Evolutionary conservation across 2,888 invertebrate genomes (phyloP).

Genomic region (Ryuthela nishihirai): DNA sequence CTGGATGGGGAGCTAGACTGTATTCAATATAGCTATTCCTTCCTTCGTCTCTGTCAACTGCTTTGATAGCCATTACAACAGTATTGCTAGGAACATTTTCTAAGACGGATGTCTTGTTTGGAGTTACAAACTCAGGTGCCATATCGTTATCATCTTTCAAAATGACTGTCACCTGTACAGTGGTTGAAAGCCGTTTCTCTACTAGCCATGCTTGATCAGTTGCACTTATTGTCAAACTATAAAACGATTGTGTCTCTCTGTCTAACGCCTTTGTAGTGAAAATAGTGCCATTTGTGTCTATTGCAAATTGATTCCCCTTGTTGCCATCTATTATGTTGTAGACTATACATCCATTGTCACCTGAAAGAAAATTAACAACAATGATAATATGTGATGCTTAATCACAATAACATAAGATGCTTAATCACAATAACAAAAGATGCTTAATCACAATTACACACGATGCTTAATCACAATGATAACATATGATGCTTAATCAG

Average conservation of each 20-base stretch:
- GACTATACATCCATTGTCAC: slow-evolving; percentile 75
- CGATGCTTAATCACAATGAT: not conserved
- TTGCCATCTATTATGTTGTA: slow-evolving; percentile 81
- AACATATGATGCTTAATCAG: not conserved
- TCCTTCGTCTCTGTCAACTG: slow-evolving; percentile 83
- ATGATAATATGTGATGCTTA: not conserved
- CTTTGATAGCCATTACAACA: slow-evolving; percentile 83
- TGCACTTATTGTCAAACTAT: slow-evolving; percentile 81
- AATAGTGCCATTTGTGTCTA: slow-evolving; percentile 78
- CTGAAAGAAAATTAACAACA: slow-evolving; percentile 54
- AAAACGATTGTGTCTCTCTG: slow-evolving; percentile 73
- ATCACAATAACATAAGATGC: not conserved
- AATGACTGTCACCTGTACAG: slow-evolving; percentile 81
- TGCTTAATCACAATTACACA: not conserved
- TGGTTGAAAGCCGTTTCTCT: slow-evolving; percentile 72
- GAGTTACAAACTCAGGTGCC: slow-evolving; percentile 77
- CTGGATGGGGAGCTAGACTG: slow-evolving; percentile 48
- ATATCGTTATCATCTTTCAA: slow-evolving; percentile 90
- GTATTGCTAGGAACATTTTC: slow-evolving; percentile 84
- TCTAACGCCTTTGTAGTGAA: slow-evolving; percentile 71
- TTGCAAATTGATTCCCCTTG: slow-evolving; percentile 71
- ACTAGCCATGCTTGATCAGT: slow-evolving; percentile 71
- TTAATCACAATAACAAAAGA: not conserved
- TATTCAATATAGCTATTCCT: slow-evolving; percentile 88
- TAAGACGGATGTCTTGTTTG: slow-evolving; percentile 68